A percentile compares a stretch with the other conserved stretches of the same genome.
These are phyloP conservation scores for Darevskia mixta DNA, from an alignment of 2,797 vertebrate species.

Conservation along the genomic window DNA sequence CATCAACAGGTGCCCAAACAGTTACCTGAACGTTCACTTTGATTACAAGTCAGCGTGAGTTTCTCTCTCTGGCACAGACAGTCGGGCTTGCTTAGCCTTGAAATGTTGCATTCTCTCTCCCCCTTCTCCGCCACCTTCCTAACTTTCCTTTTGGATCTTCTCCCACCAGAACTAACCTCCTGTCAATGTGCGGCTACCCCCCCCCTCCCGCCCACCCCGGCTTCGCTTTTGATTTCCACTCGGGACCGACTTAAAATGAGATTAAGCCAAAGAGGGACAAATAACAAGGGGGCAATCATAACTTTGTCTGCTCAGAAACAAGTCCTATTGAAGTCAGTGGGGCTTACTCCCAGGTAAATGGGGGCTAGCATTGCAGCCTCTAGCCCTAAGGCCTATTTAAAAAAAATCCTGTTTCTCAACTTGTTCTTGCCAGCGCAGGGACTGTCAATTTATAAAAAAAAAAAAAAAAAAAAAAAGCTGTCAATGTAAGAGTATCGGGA, in stretches of 20 bases:
- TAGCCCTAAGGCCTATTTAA: too few relatives aligned
- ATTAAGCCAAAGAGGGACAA: not conserved
- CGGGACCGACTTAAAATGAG: not conserved
- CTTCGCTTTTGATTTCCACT: not conserved
- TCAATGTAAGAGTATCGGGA: not conserved
- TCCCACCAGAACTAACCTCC: not conserved
- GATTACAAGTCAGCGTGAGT: not conserved
- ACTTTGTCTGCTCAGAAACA: not conserved
- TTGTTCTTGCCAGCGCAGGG: too few relatives aligned
- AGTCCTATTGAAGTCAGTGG: not conserved
- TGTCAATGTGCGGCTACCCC: not conserved
- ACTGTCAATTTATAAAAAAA: not conserved
- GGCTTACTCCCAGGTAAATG: not conserved
- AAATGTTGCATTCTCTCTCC: not conserved
- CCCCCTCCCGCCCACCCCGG: too few relatives aligned
- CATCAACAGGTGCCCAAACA: not conserved
- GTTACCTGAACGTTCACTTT: too few relatives aligned
- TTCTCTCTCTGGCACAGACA: too few relatives aligned
- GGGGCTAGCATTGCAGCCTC: not conserved
- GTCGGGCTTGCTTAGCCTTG: not conserved
- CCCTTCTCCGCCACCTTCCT: not conserved
- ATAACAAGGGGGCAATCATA: not conserved
- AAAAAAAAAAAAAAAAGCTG: not conserved
- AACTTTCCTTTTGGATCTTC: not conserved
- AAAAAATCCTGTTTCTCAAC: not conserved